These are phyloP conservation scores for Gonocerus acuteangulatus DNA, from an alignment of 2,888 invertebrate genomes.

Conservation along the genomic window DNA sequence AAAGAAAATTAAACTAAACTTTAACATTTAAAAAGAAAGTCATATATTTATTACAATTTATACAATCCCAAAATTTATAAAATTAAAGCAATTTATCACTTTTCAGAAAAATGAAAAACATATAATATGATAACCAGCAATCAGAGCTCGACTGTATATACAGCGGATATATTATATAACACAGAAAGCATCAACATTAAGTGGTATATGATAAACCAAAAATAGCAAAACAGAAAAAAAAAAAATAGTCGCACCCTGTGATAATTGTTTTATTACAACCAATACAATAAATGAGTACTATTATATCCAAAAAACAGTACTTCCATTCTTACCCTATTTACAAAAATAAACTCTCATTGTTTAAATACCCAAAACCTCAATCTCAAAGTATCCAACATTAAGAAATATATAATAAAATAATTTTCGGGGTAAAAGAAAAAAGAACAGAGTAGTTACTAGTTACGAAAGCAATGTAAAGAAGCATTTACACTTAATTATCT, in stretches of 20 bases:
- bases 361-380: constrained; percentile 19
- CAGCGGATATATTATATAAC: constrained; percentile 23
- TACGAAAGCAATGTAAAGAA: no score
- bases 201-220: constrained; percentile 29
- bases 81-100: constrained; percentile 23
- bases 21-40: neutral
- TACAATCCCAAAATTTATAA: constrained; percentile 21
- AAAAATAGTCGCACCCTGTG: constrained; percentile 29
- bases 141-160: constrained; percentile 15
- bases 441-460: no score
- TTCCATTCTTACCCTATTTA: constrained; percentile 33
- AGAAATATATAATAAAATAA: constrained; percentile 5
- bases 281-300: constrained; percentile 20
- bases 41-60: constrained; percentile 20
- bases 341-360: constrained; percentile 34
- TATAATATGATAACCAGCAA: constrained; percentile 9
- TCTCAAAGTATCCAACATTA: constrained; percentile 20
- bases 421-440: neutral
- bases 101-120: neutral
- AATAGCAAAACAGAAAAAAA: neutral
- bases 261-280: constrained; percentile 31
- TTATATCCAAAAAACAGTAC: constrained; percentile 27
- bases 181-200: constrained; percentile 35
- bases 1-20: neutral
- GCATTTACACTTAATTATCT: no score